A percentile compares a stretch with the other conserved stretches of the same genome.
phyloP scores from a whole-genome alignment of 2,797 vertebrate species.

The Oreonectes daqikongensis region DNA sequence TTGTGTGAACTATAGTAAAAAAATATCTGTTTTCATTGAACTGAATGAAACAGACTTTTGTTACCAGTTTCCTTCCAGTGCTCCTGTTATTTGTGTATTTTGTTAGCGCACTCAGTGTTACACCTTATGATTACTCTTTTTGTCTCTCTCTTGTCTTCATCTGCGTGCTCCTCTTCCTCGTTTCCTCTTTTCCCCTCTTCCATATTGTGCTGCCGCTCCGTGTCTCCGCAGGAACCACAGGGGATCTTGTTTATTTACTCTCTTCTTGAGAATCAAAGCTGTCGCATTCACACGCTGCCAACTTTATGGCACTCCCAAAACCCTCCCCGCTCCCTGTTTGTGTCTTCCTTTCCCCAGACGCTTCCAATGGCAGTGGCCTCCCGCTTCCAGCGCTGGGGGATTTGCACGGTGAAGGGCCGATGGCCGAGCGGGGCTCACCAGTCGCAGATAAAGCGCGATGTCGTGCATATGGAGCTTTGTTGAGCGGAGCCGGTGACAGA shows the following conservation, averaged over 20 bases:
- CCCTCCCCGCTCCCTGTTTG: slow-evolving; percentile 26
- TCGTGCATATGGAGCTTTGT: slow-evolving; percentile 60
- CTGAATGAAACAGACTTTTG: neutral
- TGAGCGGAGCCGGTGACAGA: slow-evolving; percentile 49
- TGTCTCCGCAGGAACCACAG: slow-evolving; percentile 69
- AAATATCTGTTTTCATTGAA: neutral
- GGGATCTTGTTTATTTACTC: slow-evolving; percentile 95
- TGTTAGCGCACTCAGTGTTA: slow-evolving; percentile 32
- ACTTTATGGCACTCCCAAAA: slow-evolving; percentile 83
- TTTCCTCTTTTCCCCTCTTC: slow-evolving; percentile 24
- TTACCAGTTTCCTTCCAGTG: neutral
- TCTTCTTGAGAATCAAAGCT: slow-evolving; percentile 88
- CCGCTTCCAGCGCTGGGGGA: slow-evolving; percentile 42
- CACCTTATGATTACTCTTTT: slow-evolving; percentile 32
- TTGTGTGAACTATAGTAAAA: too few species aligned
- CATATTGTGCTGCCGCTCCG: slow-evolving; percentile 55
- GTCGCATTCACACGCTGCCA: slow-evolving; percentile 90
- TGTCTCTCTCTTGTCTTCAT: slow-evolving; percentile 26
- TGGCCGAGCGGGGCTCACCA: slow-evolving; percentile 42
- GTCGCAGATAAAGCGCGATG: slow-evolving; percentile 33
- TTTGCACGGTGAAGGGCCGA: slow-evolving; percentile 36
- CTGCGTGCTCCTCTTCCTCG: slow-evolving; percentile 32
- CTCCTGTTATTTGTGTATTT: slow-evolving; percentile 1
- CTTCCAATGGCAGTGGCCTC: slow-evolving; percentile 30
- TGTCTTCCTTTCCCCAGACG: slow-evolving; percentile 55